Evolutionary conservation across 1,140 invertebrate genomes (phyloP).

Genomic region (Ceratitis capitata): DNA sequence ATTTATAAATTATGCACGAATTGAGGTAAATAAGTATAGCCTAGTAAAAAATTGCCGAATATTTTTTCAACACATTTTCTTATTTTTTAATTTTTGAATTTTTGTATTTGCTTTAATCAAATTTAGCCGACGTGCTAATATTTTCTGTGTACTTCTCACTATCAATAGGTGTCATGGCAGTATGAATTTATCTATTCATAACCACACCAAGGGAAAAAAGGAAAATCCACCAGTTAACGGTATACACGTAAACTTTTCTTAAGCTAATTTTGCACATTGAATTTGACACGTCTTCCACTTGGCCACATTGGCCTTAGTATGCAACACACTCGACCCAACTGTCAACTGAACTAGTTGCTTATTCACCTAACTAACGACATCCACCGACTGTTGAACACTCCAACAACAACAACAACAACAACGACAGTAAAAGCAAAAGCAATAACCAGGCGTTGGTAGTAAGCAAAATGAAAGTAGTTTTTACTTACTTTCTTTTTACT

Average conservation of each 20-base stretch:
- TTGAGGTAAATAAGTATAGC: too few species aligned
- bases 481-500: not conserved
- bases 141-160: not conserved
- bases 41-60: too few species aligned
- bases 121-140: not conserved
- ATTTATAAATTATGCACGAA: too few species aligned
- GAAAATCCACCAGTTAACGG: not conserved
- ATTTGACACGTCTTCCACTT: not conserved
- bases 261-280: conserved; percentile 12
- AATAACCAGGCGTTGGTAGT: not conserved
- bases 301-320: conserved; percentile 12
- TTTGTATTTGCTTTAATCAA: not conserved
- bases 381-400: not conserved
- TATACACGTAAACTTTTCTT: conserved; percentile 6
- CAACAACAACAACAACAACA: not conserved
- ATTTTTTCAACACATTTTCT: too few species aligned
- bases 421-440: not conserved
- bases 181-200: conserved; percentile 33
- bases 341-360: conserved; percentile 30
- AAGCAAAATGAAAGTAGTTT: too few species aligned
- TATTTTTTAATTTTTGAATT: too few species aligned
- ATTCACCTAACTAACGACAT: not conserved
- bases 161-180: conserved; percentile 32
- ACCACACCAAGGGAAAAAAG: not conserved
- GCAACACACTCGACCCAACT: conserved; percentile 24